These are phyloP conservation scores for Sitta carolinensis DNA, from an alignment of 2,797 vertebrate genomes.

Conservation along the genomic window DNA sequence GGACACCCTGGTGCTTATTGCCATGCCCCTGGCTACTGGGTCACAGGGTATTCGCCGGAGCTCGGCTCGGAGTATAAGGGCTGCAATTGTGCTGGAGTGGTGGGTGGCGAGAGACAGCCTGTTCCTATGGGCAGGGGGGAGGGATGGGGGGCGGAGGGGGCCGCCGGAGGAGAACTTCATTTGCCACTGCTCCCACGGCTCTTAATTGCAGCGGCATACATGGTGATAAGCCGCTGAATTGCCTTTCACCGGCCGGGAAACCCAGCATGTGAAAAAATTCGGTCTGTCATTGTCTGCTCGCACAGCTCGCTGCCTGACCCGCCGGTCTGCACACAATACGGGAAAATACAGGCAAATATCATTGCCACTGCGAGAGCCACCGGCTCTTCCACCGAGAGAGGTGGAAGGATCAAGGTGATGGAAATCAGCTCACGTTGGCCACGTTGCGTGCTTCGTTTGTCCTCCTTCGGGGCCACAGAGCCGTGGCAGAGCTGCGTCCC, in stretches of 20 bases:
- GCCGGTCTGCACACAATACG: not conserved
- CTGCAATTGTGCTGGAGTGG: conserved; percentile 16
- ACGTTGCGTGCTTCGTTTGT: not conserved
- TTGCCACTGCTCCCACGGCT: not conserved
- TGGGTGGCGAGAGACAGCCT: conserved; percentile 22
- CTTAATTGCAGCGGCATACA: conserved; percentile 43
- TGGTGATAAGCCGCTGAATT: conserved; percentile 24
- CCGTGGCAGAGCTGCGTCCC: not conserved
- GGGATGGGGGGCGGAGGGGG: not conserved
- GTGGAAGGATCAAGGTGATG: not conserved
- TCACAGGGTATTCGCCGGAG: not conserved
- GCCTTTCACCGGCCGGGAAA: conserved; percentile 29
- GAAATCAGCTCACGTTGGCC: not conserved
- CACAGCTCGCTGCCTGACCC: not conserved
- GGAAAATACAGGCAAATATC: not conserved
- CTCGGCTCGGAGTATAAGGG: not conserved
- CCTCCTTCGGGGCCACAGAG: not conserved
- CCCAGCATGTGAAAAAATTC: conserved; percentile 30
- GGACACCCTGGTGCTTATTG: not conserved
- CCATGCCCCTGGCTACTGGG: not conserved
- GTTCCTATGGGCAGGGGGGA: not conserved
- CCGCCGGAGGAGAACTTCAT: not conserved
- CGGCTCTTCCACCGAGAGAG: not conserved
- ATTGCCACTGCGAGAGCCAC: not conserved
- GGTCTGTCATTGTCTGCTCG: not conserved